Percentiles rank a stretch among this genome's conserved stretches.
Conservation (phyloP, 2,888 invertebrate genomes). For the Plebejus argus region DNA sequence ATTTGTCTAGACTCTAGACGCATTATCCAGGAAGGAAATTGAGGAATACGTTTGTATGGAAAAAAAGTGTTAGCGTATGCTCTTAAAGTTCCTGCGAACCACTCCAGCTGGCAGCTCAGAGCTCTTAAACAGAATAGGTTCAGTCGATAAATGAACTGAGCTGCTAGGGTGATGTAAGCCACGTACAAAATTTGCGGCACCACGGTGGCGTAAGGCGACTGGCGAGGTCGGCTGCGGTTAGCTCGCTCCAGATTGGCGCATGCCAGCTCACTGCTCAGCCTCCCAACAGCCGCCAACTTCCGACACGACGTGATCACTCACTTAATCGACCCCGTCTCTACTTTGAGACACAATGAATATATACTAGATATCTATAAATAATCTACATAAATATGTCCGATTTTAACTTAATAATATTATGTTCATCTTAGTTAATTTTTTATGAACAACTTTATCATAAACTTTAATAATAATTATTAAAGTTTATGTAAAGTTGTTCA, state of each 20-base stretch:
- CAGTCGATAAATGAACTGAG: slow-evolving; percentile 1
- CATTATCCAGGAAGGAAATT: too few relatives aligned
- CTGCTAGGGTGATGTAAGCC: slow-evolving; percentile 10
- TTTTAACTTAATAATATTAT: not conserved
- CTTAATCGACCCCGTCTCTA: not conserved
- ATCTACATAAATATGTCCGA: not conserved
- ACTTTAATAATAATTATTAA: too few relatives aligned
- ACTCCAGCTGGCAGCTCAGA: not conserved
- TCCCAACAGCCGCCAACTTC: not conserved
- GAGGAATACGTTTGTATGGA: too few relatives aligned
- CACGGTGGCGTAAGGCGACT: not conserved
- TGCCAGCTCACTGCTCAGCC: not conserved
- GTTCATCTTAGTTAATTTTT: not conserved
- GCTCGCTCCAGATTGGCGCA: not conserved
- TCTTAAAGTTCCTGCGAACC: not conserved
- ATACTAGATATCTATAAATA: not conserved
- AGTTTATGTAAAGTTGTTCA: too few relatives aligned
- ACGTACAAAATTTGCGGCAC: slow-evolving; percentile 15
- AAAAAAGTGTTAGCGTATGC: too few relatives aligned
- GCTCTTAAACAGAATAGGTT: not conserved
- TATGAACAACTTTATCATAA: too few relatives aligned
- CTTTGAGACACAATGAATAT: not conserved
- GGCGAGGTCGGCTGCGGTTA: slow-evolving; percentile 22
- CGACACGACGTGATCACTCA: slow-evolving; percentile 1
- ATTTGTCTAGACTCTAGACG: too few relatives aligned